Evolutionary conservation across 2,888 invertebrate genomes (phyloP).

Genomic region (Tuberolachnus salignus): DNA sequence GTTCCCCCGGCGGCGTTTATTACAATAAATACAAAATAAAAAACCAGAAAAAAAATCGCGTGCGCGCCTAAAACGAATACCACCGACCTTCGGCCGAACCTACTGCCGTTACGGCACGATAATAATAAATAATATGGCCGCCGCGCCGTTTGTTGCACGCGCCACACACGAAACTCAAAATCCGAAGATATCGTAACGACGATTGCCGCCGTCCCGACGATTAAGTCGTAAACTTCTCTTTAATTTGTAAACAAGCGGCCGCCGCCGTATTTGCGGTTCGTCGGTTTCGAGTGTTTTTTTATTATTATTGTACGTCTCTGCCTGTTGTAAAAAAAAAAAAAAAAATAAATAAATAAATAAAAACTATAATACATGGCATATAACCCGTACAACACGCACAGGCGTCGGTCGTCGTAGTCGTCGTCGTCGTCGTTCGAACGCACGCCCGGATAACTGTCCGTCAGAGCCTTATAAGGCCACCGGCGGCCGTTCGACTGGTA

Average conservation of each 20-base stretch:
- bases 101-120: too few relatives aligned
- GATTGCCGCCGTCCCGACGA: not conserved
- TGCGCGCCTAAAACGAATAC: slow-evolving; percentile 1
- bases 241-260: not conserved
- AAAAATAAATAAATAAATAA: too few relatives aligned
- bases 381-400: slow-evolving; percentile 33
- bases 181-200: not conserved
- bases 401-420: not conserved
- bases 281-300: not conserved
- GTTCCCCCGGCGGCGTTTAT: too few relatives aligned
- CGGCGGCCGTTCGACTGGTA: slow-evolving; percentile 37
- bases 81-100: not conserved
- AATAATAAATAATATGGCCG: not conserved
- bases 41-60: slow-evolving; percentile 28
- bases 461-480: slow-evolving; percentile 51
- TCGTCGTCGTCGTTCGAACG: not conserved
- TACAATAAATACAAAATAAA: too few relatives aligned
- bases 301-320: too few relatives aligned
- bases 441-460: slow-evolving; percentile 50
- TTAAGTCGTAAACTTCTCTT: not conserved
- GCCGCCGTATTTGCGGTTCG: too few relatives aligned
- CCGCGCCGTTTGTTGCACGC: not conserved
- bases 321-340: not conserved
- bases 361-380: not conserved
- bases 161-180: not conserved